phyloP scores from a whole-genome alignment of 35 echinoderm and acorn worm species.

The Apostichopus parvimensis region DNA sequence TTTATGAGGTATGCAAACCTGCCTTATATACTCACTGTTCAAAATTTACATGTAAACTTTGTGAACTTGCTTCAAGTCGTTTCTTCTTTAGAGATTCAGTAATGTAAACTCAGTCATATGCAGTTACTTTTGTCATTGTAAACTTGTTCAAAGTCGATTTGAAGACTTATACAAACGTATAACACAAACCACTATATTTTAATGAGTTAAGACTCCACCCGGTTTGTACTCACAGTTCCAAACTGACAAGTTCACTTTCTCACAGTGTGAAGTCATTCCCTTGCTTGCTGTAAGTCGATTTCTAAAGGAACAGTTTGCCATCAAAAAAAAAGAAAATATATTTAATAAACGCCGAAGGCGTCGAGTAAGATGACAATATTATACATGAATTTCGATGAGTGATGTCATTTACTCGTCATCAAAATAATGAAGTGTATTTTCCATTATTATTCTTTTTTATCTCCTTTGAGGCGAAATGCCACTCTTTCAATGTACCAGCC shows the following conservation, averaged over 20 bases:
- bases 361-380: background rate
- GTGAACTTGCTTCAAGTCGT: no score
- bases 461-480: slow-evolving; percentile 15
- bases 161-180: no score
- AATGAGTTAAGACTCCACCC: no score
- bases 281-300: background rate
- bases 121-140: no score
- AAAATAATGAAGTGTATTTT: slow-evolving; percentile 3
- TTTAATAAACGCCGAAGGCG: background rate
- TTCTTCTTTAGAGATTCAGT: no score
- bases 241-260: background rate
- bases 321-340: no score
- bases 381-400: slow-evolving; percentile 1
- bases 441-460: background rate
- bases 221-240: background rate
- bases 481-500: slow-evolving; percentile 11
- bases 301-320: background rate
- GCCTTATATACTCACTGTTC: no score
- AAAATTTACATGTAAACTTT: no score
- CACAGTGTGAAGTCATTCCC: background rate
- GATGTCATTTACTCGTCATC: background rate
- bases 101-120: no score
- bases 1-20: no score
- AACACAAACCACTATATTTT: no score
- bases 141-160: no score